Conservation (phyloP, 2,888 invertebrate genomes). For the Coenonympha glycerion region DNA sequence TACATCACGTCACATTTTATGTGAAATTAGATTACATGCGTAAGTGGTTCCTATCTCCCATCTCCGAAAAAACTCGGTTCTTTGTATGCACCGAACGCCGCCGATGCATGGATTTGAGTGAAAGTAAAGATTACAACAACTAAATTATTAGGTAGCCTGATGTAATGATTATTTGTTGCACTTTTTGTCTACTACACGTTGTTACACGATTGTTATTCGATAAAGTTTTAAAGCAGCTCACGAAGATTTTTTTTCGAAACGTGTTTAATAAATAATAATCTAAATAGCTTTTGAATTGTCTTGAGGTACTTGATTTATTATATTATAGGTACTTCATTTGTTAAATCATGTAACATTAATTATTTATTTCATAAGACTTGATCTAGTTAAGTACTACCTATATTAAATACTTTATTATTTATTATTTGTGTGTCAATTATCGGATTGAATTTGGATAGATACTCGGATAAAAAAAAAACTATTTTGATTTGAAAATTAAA, state of each 20-base stretch:
- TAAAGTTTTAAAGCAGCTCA: constrained; percentile 32
- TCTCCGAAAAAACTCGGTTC: constrained; percentile 34
- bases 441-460: too few relatives aligned
- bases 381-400: too few relatives aligned
- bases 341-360: too few relatives aligned
- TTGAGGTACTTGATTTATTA: too few relatives aligned
- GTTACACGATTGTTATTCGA: constrained; percentile 39
- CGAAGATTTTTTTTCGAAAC: neutral
- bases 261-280: constrained; percentile 1
- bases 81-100: constrained; percentile 35
- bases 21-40: constrained; percentile 26
- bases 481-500: too few relatives aligned
- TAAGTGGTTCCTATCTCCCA: constrained; percentile 31
- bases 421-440: too few relatives aligned
- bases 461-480: too few relatives aligned
- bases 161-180: constrained; percentile 58
- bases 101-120: constrained; percentile 53
- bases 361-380: too few relatives aligned
- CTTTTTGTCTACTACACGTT: constrained; percentile 43
- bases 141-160: constrained; percentile 60
- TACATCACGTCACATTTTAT: constrained; percentile 21
- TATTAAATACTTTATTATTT: too few relatives aligned
- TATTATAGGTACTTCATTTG: too few relatives aligned
- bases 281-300: constrained; percentile 1
- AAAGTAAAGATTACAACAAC: constrained; percentile 67